A percentile compares a stretch with the other conserved stretches of the same genome.
Conservation (phyloP, 1,140 invertebrate genomes). For the Aphis craccivora region DNA sequence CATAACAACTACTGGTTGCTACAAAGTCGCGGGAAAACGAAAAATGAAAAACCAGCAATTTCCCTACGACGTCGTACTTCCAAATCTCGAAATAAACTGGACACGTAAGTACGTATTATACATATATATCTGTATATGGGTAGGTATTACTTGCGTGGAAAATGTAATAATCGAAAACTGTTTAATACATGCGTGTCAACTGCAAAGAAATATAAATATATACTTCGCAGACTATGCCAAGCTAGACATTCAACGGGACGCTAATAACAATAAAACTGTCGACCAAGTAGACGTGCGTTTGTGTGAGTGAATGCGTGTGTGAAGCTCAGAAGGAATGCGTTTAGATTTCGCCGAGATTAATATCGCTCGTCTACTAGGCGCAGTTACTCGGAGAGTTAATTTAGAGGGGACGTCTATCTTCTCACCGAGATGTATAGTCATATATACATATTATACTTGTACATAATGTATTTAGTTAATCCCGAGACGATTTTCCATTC, state of each 20-base stretch:
- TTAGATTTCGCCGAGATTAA: conserved; percentile 31
- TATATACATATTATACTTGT: not conserved
- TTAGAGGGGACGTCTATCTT: conserved; percentile 3
- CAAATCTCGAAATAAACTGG: not conserved
- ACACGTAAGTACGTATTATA: not conserved
- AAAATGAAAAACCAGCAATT: not conserved
- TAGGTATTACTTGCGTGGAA: not conserved
- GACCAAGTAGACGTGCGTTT: not conserved
- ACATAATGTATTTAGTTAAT: not conserved
- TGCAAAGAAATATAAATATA: not conserved
- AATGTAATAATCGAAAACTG: not conserved
- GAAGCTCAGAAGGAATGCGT: conserved; percentile 2
- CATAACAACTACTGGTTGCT: not conserved
- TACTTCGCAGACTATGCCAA: not conserved
- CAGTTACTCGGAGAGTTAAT: conserved; percentile 20
- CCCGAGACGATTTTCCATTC: not conserved
- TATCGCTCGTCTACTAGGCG: conserved; percentile 19
- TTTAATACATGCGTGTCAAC: not conserved
- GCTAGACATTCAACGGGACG: not conserved
- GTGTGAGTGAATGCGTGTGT: not conserved
- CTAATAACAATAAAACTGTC: conserved; percentile 17
- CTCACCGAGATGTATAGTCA: not conserved
- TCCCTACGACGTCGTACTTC: not conserved
- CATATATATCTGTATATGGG: not conserved
- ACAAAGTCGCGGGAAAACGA: not conserved